A percentile compares a stretch with the other conserved stretches of the same genome.
phyloP scores from a whole-genome alignment of 2,888 invertebrate genomes.

The Lochmaea crataegi region DNA sequence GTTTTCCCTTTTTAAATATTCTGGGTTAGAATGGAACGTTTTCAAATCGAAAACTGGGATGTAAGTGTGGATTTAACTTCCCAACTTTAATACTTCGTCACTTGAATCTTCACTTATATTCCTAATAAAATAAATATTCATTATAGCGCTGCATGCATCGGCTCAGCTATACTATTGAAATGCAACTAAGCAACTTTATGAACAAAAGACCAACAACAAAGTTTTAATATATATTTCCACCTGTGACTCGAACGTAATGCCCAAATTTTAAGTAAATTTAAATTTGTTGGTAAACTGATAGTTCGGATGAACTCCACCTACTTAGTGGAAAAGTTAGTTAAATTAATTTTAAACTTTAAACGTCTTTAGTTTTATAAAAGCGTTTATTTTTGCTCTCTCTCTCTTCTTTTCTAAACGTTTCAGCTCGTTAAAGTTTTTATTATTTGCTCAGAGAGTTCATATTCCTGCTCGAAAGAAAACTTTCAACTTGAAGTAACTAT shows the following conservation, averaged over 20 bases:
- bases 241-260: neutral
- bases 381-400: neutral
- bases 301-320: slow-evolving; percentile 14
- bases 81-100: no score
- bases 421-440: slow-evolving; percentile 41
- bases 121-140: no score
- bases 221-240: neutral
- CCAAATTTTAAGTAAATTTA: slow-evolving; percentile 4
- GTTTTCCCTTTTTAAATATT: no score
- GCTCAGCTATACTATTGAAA: neutral
- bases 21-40: no score
- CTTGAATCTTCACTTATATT: no score
- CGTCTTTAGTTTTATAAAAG: slow-evolving; percentile 8
- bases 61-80: no score
- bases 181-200: neutral
- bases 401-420: slow-evolving; percentile 5
- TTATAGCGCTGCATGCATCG: no score
- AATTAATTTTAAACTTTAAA: slow-evolving; percentile 22
- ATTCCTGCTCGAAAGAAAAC: slow-evolving; percentile 49
- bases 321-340: slow-evolving; percentile 12
- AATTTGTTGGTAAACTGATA: slow-evolving; percentile 10
- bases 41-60: no score
- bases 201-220: neutral
- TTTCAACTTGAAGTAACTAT: neutral
- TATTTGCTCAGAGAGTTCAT: no score